These are phyloP conservation scores for Ephydatia muelleri DNA, from an alignment of 37 sponge, comb jelly and placozoan genomes.

Conservation along the genomic window DNA sequence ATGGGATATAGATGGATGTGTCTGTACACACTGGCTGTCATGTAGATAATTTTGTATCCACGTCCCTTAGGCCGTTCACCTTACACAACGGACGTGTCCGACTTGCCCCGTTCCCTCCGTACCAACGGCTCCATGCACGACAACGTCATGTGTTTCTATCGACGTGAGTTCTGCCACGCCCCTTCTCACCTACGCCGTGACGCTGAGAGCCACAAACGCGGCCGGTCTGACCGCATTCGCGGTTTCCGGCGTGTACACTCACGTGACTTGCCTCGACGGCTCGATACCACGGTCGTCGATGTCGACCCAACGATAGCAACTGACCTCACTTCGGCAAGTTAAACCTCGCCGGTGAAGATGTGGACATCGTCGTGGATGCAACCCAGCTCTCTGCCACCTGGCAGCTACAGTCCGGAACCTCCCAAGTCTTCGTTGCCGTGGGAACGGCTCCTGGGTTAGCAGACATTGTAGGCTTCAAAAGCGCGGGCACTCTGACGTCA, in stretches of 20 bases:
- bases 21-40: not conserved
- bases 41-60: not conserved
- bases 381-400: conserved; percentile 16
- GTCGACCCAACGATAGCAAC: not conserved
- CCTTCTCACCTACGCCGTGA: conserved; percentile 48
- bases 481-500: not conserved
- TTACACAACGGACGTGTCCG: conserved; percentile 25
- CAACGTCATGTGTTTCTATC: conserved; percentile 46
- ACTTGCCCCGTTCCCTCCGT: conserved; percentile 23
- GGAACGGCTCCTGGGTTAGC: conserved; percentile 40
- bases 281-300: conserved; percentile 37
- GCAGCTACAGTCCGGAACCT: conserved; percentile 36
- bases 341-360: conserved; percentile 25
- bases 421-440: conserved; percentile 36
- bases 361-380: conserved; percentile 31
- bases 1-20: not conserved
- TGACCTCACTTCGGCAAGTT: not conserved
- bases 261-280: not conserved
- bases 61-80: conserved; percentile 26
- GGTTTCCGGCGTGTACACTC: conserved; percentile 11
- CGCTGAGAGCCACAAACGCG: conserved; percentile 42
- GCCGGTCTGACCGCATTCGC: conserved; percentile 39
- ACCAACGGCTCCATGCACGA: conserved; percentile 15
- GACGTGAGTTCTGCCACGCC: conserved; percentile 5
- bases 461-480: conserved; percentile 23